Base-by-base conservation (phyloP, 2,797 vertebrate genomes). In the Gambusia yucatana region DNA sequence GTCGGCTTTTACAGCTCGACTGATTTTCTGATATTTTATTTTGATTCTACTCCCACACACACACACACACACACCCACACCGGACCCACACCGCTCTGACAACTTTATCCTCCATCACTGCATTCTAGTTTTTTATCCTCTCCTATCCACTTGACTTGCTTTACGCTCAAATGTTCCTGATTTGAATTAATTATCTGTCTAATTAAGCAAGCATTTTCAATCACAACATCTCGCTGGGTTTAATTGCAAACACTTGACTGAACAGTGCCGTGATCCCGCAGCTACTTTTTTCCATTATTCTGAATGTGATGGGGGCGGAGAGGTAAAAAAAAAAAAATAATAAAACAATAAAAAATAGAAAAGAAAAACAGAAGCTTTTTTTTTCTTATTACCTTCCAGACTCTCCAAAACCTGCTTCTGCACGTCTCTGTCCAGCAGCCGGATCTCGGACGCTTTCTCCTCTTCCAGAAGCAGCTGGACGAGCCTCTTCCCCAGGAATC, bases 401-500 rank as follows among this genome's bases (percentile, higher is more conserved):
- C 72, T 80, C 55, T 93, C 80, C 0, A 95, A 81, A 0, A 95
- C 47, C 3, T 97, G 94, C 0, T 87, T 72, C 4, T 80, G 93
- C 3, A 98, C 87, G 47, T 84, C 72, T 90, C 88, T 97, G 94
- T 99, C 98, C 84, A 99, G 88, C 65, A 96, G 88, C 0, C 97
- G 94, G 22, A 99, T 85, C 93, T 99, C 97, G 1, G 95, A 91
- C 75, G 95, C 82, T 0, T 93, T 92, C 86, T 97, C 96, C 41
- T 98, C 96, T 65, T 97, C 95, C 84, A 97, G 83, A 88, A 99
- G 87, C 85, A 98, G 86, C 77, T 22, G n/a, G 74, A 97, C 80
- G 46, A 98, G 95, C 82, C 93, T 96, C 83, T 90, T 94, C 2
- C 98, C 98, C 81, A 99, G 94, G 84, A 99, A 98, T 1, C 98